Percentiles rank a stretch among this genome's conserved stretches.
Evolutionary conservation across 2,888 invertebrate species (phyloP).

Genomic region (Cybosia mesomella): DNA sequence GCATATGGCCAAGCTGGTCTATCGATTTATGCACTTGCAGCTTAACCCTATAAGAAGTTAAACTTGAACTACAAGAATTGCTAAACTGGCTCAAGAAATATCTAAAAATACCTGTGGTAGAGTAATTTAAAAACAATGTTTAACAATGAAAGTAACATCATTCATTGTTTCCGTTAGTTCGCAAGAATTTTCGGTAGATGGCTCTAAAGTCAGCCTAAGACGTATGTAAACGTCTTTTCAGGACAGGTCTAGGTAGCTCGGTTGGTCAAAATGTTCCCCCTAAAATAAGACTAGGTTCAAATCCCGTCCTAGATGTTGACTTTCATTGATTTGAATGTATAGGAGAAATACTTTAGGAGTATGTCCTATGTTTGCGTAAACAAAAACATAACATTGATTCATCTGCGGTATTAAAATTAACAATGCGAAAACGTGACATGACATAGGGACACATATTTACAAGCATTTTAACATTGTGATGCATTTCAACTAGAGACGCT

Average conservation of each 20-base stretch:
- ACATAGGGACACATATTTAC: conserved; percentile 1
- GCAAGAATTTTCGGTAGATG: no score
- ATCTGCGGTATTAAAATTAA: neutral
- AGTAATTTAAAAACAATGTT: no score
- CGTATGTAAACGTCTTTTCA: no score
- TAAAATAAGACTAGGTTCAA: no score
- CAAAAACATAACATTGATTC: neutral
- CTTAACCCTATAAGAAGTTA: neutral
- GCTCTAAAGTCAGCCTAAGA: no score
- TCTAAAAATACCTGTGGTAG: no score
- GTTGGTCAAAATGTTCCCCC: no score
- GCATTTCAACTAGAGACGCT: neutral
- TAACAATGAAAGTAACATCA: no score
- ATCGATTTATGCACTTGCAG: no score
- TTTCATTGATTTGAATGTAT: neutral
- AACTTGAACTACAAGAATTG: neutral
- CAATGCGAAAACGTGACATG: neutral
- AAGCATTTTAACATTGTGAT: neutral
- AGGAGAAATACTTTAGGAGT: neutral
- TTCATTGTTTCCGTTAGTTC: no score
- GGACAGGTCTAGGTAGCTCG: no score
- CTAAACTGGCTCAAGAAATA: neutral
- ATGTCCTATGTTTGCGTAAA: neutral
- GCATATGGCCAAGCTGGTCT: neutral
- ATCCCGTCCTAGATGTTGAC: no score